Base-by-base conservation (phyloP, 1,140 invertebrate species). In the Ctenoplectra terminalis region DNA sequence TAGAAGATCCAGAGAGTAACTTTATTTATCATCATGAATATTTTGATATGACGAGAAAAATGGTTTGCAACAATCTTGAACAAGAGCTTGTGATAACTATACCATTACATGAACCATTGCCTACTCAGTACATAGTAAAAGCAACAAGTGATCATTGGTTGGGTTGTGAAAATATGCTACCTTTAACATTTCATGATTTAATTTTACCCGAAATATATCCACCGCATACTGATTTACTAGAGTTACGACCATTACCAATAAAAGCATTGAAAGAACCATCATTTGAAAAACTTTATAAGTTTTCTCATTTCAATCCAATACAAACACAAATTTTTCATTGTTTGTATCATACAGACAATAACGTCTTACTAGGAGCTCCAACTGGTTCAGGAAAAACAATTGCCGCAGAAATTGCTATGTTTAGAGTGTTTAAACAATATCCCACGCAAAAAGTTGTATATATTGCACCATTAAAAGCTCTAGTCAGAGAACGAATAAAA, bases 341-440 rank as follows among this genome's bases (percentile, higher is more conserved):
- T 82, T 94, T 99, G 0, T 99, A 99, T 93, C 97, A 99, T 92
- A 99, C 98, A 0, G 98, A 99, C 90, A 95, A 96, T 83, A 99
- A 99, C 92, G 97, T 99, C 6, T 94, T 99, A 1, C 94, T 99
- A 17, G 99, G 99, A 4, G 99, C 99, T 1, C 99, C 99, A 0
- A 99, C 99, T 7, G 99, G 99, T 8, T 99, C 99, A 0, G 99
- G 99, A 63, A 99, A 99, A 95, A 99, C 99, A 0, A 98, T 99
- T 72, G 98, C 97, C 15, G 99, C 99, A 0, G 99, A 99, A 94
- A 96, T 99, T 71, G 99, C 99, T 17, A 99, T 99, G 94, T 99
- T 99, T 89, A 94, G 98, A 83, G 96, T 99, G 0, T 99, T 99
- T 87, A 97, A 96, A 87, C 94, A 96, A 70, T 95, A 97, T 90